Conservation (phyloP, 2,888 invertebrate species). For the Drosophila gaucha region DNA sequence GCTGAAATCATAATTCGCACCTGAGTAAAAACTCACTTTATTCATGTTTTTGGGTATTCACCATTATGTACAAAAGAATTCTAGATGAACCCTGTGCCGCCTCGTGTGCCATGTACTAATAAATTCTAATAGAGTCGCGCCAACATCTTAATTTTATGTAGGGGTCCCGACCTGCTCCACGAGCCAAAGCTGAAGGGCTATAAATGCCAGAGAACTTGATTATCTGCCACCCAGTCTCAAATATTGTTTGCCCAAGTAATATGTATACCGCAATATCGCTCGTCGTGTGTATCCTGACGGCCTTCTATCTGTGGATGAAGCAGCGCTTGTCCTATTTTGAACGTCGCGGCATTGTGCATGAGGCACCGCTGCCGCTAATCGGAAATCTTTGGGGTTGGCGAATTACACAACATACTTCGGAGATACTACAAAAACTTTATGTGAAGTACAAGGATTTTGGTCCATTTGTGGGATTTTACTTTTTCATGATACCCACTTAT, state of each 20-base stretch:
- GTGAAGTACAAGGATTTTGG: conserved; percentile 67
- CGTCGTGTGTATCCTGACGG: conserved; percentile 17
- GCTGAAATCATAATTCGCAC: not conserved
- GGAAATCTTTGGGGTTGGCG: conserved; percentile 65
- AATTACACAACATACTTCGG: conserved; percentile 45
- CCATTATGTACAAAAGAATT: not conserved
- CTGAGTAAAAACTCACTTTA: not conserved
- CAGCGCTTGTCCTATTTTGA: conserved; percentile 53
- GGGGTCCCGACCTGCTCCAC: conserved; percentile 23
- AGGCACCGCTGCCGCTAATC: conserved; percentile 52
- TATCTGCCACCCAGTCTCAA: conserved; percentile 13
- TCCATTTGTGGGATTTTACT: conserved; percentile 79
- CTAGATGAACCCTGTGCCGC: not conserved
- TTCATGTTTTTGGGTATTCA: not conserved
- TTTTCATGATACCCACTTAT: conserved; percentile 58
- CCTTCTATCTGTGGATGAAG: conserved; percentile 47
- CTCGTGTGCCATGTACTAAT: not conserved
- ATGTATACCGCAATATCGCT: conserved; percentile 29
- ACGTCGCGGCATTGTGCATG: conserved; percentile 61
- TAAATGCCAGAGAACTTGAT: conserved; percentile 19
- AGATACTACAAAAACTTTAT: conserved; percentile 61
- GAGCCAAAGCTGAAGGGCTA: conserved; percentile 13
- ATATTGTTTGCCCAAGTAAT: not conserved
- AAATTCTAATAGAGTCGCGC: conserved; percentile 2
- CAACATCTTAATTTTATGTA: not conserved